Evolutionary conservation across 2,888 invertebrate genomes (phyloP).

Genomic region (Biston betularia): DNA sequence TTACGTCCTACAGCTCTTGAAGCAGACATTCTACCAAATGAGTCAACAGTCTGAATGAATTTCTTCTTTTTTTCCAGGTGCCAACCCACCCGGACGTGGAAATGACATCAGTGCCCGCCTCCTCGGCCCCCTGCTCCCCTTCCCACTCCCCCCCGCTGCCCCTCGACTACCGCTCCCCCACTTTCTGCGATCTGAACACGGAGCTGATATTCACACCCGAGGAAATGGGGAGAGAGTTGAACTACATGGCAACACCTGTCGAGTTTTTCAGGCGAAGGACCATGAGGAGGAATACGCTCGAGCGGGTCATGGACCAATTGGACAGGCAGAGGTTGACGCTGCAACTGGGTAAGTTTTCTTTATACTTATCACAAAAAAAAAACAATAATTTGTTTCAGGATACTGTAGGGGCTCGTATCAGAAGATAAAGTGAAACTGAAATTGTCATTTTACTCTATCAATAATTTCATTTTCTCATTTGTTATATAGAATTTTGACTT

Average conservation of each 20-base stretch:
- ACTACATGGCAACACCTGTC: conserved; percentile 65
- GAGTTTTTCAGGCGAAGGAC: conserved; percentile 60
- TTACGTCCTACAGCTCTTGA: too few species aligned
- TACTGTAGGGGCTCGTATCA: too few species aligned
- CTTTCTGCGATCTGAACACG: conserved; percentile 62
- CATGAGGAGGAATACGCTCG: conserved; percentile 58
- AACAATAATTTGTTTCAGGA: too few species aligned
- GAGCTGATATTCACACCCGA: conserved; percentile 64
- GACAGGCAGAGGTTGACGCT: conserved; percentile 65
- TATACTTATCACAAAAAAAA: not conserved
- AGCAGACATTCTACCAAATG: too few species aligned
- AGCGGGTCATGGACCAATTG: conserved; percentile 63
- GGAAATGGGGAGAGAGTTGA: conserved; percentile 60
- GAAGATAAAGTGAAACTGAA: too few species aligned
- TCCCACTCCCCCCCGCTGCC: conserved; percentile 22
- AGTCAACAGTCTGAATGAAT: not conserved
- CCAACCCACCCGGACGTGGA: conserved; percentile 75
- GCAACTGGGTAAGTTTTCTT: conserved; percentile 56
- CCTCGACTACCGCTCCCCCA: conserved; percentile 65
- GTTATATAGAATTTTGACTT: too few species aligned
- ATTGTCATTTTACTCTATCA: too few species aligned
- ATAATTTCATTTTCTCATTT: too few species aligned
- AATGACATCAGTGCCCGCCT: conserved; percentile 44
- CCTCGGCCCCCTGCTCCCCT: conserved; percentile 5
- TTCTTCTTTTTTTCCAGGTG: conserved; percentile 65